Conservation (phyloP, 1,140 invertebrate genomes). For the Drosophila varians region DNA sequence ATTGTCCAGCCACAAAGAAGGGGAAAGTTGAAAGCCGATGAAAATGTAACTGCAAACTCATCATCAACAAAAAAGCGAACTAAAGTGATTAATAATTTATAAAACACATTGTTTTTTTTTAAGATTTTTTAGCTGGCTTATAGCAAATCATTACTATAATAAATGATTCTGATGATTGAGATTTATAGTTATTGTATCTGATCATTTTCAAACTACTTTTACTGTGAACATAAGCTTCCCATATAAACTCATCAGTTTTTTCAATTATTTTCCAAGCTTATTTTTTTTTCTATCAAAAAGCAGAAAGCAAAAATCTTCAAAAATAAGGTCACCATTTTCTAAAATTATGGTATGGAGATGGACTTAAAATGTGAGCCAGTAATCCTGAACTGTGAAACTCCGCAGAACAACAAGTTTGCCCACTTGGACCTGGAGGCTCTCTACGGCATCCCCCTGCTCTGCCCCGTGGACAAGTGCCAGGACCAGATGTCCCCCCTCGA, state of each 20-base stretch:
- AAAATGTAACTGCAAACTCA: conserved; percentile 20
- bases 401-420: neutral
- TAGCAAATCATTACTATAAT: too few relatives aligned
- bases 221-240: neutral
- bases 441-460: conserved; percentile 23
- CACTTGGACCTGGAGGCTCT: conserved; percentile 29
- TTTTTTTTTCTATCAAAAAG: neutral
- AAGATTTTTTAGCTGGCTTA: neutral
- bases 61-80: neutral
- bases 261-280: neutral
- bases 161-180: too few relatives aligned
- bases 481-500: conserved; percentile 23
- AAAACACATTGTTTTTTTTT: too few relatives aligned
- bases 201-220: too few relatives aligned
- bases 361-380: neutral
- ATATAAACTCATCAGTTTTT: neutral
- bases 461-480: conserved; percentile 28
- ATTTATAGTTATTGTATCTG: too few relatives aligned
- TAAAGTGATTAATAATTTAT: neutral
- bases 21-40: conserved; percentile 31
- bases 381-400: neutral
- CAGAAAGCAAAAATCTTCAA: neutral
- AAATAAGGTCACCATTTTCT: neutral
- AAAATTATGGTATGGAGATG: neutral
- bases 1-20: conserved; percentile 29